These are phyloP conservation scores for Sebastes paucispinis DNA, from an alignment of 2,797 vertebrate species.

Conservation along the genomic window DNA sequence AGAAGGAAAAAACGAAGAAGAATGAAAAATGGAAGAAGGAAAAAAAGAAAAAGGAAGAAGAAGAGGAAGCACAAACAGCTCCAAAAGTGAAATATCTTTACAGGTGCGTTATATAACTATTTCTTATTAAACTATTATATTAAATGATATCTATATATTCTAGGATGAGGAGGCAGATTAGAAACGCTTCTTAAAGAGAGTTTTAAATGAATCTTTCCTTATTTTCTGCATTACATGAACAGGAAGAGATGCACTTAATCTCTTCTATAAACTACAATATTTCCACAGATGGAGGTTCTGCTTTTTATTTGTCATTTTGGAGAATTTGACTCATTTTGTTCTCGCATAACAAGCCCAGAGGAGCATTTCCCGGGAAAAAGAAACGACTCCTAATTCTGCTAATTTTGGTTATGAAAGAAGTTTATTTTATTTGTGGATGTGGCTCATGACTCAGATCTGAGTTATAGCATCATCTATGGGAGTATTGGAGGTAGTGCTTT, in stretches of 20 bases:
- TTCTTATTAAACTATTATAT: too few relatives aligned
- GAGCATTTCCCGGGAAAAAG: neutral
- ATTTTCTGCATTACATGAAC: too few relatives aligned
- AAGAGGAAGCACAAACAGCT: neutral
- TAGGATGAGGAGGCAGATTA: too few relatives aligned
- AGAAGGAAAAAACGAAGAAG: neutral
- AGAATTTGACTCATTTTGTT: neutral
- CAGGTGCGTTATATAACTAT: neutral
- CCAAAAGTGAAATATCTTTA: neutral
- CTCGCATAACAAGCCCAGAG: neutral
- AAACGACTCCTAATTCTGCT: neutral
- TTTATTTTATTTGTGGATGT: neutral
- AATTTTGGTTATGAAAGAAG: neutral
- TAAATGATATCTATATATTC: too few relatives aligned
- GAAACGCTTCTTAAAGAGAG: too few relatives aligned
- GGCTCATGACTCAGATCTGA: neutral
- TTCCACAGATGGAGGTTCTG: too few relatives aligned
- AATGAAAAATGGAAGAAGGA: neutral
- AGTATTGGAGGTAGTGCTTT: neutral
- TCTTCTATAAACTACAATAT: too few relatives aligned
- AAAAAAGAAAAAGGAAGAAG: neutral
- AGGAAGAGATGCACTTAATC: too few relatives aligned
- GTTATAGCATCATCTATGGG: neutral
- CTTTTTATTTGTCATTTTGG: neutral
- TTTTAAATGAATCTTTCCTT: too few relatives aligned